phyloP scores from a whole-genome alignment of 2,797 vertebrate genomes.

The Phoxinus dragarum region DNA sequence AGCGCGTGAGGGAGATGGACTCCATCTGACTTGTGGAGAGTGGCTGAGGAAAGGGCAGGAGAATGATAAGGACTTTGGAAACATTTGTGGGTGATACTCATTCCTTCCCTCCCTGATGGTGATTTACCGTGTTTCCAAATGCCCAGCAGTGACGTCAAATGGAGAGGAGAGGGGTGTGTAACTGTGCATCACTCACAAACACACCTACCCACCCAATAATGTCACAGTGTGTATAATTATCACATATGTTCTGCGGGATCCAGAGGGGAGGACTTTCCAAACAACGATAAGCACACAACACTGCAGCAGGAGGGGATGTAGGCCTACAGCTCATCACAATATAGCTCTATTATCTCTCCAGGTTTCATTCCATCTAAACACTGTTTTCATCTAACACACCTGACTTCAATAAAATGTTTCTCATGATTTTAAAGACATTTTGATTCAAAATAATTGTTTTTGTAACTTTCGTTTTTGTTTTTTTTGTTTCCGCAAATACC shows the following conservation, averaged over 20 bases:
- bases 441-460: background rate
- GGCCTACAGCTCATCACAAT: background rate
- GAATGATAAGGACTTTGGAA: slow-evolving; percentile 56
- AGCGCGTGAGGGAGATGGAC: slow-evolving; percentile 51
- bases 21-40: slow-evolving; percentile 47
- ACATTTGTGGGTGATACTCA: slow-evolving; percentile 8
- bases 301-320: background rate
- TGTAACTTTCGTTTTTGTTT: no score
- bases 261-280: slow-evolving; percentile 31
- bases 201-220: slow-evolving; percentile 28
- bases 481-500: no score
- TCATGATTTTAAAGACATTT: background rate
- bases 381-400: background rate
- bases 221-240: slow-evolving; percentile 47
- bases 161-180: slow-evolving; percentile 10
- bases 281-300: slow-evolving; percentile 38
- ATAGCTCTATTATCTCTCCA: background rate
- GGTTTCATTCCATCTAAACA: background rate
- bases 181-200: slow-evolving; percentile 16
- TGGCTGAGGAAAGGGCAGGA: slow-evolving; percentile 53
- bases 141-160: background rate
- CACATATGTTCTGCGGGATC: background rate
- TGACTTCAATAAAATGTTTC: background rate
- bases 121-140: background rate
- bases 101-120: slow-evolving; percentile 19